These are phyloP conservation scores for Cephalopachus bancanus DNA, from an alignment of 2,797 vertebrate species.

Conservation along the genomic window DNA sequence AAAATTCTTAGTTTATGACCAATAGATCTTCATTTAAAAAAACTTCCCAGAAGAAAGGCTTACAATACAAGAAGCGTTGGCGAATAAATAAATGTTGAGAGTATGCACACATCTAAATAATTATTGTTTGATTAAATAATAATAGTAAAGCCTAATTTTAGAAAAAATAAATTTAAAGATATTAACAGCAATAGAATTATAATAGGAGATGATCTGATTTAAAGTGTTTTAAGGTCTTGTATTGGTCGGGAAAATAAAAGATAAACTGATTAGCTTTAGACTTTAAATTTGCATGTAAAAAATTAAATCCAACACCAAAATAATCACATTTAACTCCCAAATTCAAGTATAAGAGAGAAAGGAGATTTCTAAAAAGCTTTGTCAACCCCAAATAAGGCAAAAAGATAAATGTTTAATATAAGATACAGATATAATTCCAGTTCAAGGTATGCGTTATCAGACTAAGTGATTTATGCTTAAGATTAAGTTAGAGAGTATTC, in stretches of 20 bases:
- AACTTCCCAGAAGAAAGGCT: background rate
- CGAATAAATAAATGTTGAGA: background rate
- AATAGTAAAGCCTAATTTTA: background rate
- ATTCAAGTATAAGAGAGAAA: background rate
- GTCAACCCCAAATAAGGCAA: background rate
- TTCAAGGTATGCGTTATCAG: background rate
- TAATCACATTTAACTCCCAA: background rate
- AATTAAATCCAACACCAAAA: slow-evolving; percentile 24
- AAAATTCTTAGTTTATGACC: slow-evolving; percentile 3
- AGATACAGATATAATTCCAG: background rate
- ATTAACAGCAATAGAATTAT: background rate
- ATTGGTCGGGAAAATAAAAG: background rate
- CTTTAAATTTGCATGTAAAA: background rate
- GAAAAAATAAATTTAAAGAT: background rate
- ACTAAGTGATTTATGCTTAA: background rate
- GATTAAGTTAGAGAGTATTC: background rate
- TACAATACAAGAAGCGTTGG: background rate
- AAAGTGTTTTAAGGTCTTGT: background rate
- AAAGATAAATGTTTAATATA: background rate
- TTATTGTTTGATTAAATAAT: slow-evolving; percentile 19
- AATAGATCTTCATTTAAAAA: background rate
- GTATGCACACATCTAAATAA: background rate
- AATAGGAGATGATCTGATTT: background rate
- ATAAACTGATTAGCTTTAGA: background rate
- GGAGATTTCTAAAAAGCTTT: background rate